Base-by-base conservation (phyloP, 2,113 vertebrate species). In the Elanus axillaris region DNA sequence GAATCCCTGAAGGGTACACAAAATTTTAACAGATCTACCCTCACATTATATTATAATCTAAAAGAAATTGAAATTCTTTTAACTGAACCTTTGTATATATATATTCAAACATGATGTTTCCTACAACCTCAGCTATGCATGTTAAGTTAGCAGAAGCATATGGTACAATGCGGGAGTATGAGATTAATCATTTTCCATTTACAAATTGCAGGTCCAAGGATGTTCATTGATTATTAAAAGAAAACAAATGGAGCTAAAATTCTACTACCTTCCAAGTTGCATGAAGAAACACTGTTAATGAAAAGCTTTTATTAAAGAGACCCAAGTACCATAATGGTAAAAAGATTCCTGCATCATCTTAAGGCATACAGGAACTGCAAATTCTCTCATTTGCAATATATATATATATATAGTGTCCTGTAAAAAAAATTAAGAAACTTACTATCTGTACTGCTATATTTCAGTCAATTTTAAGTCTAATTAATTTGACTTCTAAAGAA, bases 191-290 rank as follows among this genome's bases (percentile, higher is more conserved):
- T 85, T 92, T 93, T 81, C 71, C 78, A 84, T 97, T 97, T 96
- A 42, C 81, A 88, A 96, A 95, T 96, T 97, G 82, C 95, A 98
- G 98, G 96, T 95, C 71, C 58, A 71, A 88, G 81, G 93, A 94
- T 88, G 83, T 66, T 67, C 84, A 89, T 15, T 76, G 91, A 96
- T 91, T 74, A 69, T 50, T 87, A 72, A 92, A 85, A 76, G 85
- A 86, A 88, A 94, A 91, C 67, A 90, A 97, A 96, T 73, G 90
- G 94, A 92, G 87, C 56, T 93, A 88, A 90, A 81, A 81, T 52
- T 62, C 93, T 69, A 16, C 94, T 32, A 42, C 63, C 78, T 86
- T 87, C 95, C 88, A 73, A 32, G 34, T 45, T 27, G 73, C 56
- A 47, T 23, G 76, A 86, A 94, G 94, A 79, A 85, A 85, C 42